Percentiles rank a stretch among this genome's conserved stretches.
Conservation (phyloP, 2,888 invertebrate genomes). For the Athalia rosae region DNA sequence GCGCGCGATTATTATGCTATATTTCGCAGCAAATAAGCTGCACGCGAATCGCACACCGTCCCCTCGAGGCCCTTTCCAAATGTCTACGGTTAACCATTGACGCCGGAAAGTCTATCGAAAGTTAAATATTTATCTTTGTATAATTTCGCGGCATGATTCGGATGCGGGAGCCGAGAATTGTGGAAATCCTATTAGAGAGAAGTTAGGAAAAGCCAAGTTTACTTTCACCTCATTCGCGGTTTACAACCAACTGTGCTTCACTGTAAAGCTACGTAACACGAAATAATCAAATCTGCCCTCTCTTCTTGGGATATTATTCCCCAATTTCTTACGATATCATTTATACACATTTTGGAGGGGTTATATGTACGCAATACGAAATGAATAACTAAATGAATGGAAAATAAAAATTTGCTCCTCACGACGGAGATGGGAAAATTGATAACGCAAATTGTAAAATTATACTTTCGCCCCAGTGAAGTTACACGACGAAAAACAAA, state of each 20-base stretch:
- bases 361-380: too few relatives aligned
- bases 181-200: conserved; percentile 22
- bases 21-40: too few relatives aligned
- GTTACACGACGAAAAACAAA: background rate
- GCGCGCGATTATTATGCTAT: too few relatives aligned
- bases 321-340: too few relatives aligned
- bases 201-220: conserved; percentile 30
- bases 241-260: conserved; percentile 5
- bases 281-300: too few relatives aligned
- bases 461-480: background rate
- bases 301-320: too few relatives aligned
- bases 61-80: background rate
- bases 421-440: too few relatives aligned
- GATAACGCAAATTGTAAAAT: too few relatives aligned
- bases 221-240: conserved; percentile 14
- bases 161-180: background rate
- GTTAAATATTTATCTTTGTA: conserved; percentile 27
- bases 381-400: too few relatives aligned
- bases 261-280: too few relatives aligned
- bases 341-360: too few relatives aligned
- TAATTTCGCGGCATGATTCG: background rate
- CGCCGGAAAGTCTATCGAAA: conserved; percentile 2
- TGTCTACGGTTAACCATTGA: conserved; percentile 11
- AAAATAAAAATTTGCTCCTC: too few relatives aligned
- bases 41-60: background rate